Base-by-base conservation (phyloP, 1,140 invertebrate genomes). In the Latrodectus geometricus region DNA sequence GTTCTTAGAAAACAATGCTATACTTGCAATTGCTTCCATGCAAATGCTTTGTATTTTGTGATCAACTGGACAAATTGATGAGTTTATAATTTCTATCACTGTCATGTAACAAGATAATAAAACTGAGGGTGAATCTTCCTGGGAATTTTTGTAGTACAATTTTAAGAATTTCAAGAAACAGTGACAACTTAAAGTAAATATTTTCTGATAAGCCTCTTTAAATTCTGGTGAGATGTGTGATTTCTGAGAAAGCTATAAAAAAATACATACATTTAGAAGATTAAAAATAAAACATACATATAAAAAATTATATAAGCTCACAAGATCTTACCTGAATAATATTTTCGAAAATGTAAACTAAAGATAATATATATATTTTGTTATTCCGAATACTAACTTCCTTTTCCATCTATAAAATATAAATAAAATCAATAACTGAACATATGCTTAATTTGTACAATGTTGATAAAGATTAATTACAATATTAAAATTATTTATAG, bases 151-250 rank as follows among this genome's bases (percentile, higher is more conserved):
- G 5, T 83, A 23, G 12, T 56, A 48, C 48, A 65, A 49, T 75
- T 74, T 83, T 12, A 83, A 65, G 20, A n/a, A 65, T 15, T 83
- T 73, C 14, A 73, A n/a, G 66, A 68, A 75, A 8, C 56, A 74
- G 9, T 49, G 72, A 65, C 81, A 61, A 17, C 70, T 9, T 15
- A 49, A n/a, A 83, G 12, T n/a, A 4, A 49, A 35, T 54, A 86
- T 50, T 14, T 70, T 68, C 8, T 86, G 56, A 54, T 65, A 70
- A 3, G 9, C 20, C 52, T 68, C 65, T 77, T 86, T 86, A n/a
- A 50, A 52, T 5, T 69, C 69, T 8, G 20, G 20, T 21, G 61
- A 9, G 9, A 86, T 0, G 69, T 69, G 21, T 17, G 20, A 9
- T 56, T 11, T 52, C 35, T 70, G 56, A 17, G 52, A 69, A 9